Evolutionary conservation across 2,113 vertebrate genomes (phyloP).

Genomic region (Austrofundulus limnaeus): DNA sequence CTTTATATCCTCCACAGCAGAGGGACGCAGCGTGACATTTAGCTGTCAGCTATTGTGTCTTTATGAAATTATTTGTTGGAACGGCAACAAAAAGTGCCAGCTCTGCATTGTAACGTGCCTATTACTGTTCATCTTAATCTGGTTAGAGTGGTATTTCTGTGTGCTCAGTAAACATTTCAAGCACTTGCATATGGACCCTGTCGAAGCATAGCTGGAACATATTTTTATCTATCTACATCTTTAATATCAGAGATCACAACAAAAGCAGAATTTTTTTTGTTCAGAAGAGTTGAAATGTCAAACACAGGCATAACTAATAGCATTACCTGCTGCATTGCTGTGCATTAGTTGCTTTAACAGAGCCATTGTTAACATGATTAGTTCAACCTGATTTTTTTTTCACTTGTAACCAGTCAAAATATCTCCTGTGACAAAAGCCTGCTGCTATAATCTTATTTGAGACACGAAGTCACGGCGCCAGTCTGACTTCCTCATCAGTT

Average conservation of each 20-base stretch:
- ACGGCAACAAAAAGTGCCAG: not conserved
- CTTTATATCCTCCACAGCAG: not conserved
- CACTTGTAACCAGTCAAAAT: slow-evolving; percentile 10
- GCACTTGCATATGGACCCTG: not conserved
- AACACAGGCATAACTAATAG: slow-evolving; percentile 7
- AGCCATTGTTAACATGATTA: slow-evolving; percentile 8
- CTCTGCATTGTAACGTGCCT: not conserved
- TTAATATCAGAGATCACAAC: not conserved
- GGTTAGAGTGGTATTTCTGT: not conserved
- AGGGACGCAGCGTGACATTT: not conserved
- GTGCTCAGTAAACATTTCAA: not conserved
- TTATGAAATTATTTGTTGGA: not conserved
- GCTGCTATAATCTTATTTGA: slow-evolving; percentile 15
- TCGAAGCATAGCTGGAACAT: not conserved
- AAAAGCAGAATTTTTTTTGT: not conserved
- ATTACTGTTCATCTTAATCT: not conserved
- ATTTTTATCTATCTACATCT: not conserved
- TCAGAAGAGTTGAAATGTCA: not conserved
- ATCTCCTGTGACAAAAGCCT: slow-evolving; percentile 9
- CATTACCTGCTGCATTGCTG: slow-evolving; percentile 14
- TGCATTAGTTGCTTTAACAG: slow-evolving; percentile 3
- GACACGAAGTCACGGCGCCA: slow-evolving; percentile 6
- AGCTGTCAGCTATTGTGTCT: not conserved
- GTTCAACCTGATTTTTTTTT: slow-evolving; percentile 6
- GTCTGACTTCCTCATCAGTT: not conserved